Base-by-base conservation (phyloP, 2,113 vertebrate species). In the Eclectus roratus region DNA sequence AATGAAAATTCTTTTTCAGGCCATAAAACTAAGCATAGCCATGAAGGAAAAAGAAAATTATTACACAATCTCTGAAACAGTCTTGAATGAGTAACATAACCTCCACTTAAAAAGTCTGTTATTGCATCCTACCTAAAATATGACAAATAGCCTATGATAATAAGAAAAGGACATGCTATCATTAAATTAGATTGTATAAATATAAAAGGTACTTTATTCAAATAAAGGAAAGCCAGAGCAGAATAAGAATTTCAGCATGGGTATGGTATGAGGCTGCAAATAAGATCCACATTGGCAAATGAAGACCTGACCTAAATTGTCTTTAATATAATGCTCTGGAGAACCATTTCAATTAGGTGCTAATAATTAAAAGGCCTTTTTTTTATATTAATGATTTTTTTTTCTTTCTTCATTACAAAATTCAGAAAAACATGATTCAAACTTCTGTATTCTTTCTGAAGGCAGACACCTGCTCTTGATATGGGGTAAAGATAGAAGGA, bases 111-210 rank as follows among this genome's bases (percentile, higher is more conserved):
- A 25, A 89, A 92, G 31, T 58, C 31, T 46, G 77, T 93, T 94
- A 84, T 86, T 80, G 90, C 70, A 60, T 85, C 73, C 68, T 85
- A 88, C 85, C 85, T 83, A 93, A 91, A 97, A 94, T 72, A 85
- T 61, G 68, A 87, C 89, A 91, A 77, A 94, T 93, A 91, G 49
- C 7, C 61, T 70, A 89, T 88, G 85, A 81, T 56, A 80, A 35
- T 95, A 81, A 60, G 35, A 83, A 93, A 70, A 69, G 69, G 79
- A 39, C 91, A 50, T 55, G 25, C 27, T 82, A 84, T 63, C 71
- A 70, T 93, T 88, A 95, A 93, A 89, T 91, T 81, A 73, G 85
- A 70, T 53, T 64, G 41, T 58, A 84, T 37, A 85, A 93, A 92
- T 79, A 80, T 68, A 92, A 91, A 90, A 33, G 39, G 3, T 3